phyloP scores from a whole-genome alignment of 2,797 vertebrate genomes.

The Urosaurus nigricauda region DNA sequence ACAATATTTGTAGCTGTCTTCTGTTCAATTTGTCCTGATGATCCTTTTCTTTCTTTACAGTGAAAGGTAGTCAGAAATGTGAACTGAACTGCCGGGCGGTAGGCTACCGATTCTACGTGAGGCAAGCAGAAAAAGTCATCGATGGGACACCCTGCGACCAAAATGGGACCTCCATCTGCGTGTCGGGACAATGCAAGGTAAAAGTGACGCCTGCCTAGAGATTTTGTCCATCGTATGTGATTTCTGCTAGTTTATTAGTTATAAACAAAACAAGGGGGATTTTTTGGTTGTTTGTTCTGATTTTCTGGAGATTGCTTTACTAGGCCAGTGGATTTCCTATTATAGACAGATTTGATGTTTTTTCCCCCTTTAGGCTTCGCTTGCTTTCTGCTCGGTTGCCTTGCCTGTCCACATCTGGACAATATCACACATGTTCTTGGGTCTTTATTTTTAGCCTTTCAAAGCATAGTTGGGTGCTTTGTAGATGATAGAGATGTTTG shows the following conservation, averaged over 20 bases:
- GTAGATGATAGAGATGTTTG: conserved; percentile 27
- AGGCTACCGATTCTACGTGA: conserved; percentile 95
- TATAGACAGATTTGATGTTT: conserved; percentile 43
- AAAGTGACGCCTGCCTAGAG: conserved; percentile 24
- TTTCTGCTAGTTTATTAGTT: neutral
- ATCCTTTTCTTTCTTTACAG: conserved; percentile 71
- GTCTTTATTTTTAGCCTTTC: conserved; percentile 40
- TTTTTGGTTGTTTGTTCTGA: neutral
- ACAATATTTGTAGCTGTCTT: too few species aligned
- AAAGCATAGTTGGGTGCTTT: conserved; percentile 29
- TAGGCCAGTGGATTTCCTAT: neutral
- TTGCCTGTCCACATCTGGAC: conserved; percentile 50
- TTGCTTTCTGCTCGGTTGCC: conserved; percentile 23
- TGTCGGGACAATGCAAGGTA: conserved; percentile 93
- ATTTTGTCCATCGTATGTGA: neutral
- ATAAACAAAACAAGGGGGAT: neutral
- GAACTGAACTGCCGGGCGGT: conserved; percentile 92
- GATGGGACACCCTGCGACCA: conserved; percentile 93
- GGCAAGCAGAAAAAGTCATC: conserved; percentile 87
- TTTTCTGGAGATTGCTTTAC: neutral
- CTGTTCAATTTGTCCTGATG: neutral
- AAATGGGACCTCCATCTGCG: conserved; percentile 87
- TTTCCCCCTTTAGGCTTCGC: conserved; percentile 28
- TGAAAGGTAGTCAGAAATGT: conserved; percentile 87
- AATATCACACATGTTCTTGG: conserved; percentile 31